phyloP scores from a whole-genome alignment of 1,140 invertebrate genomes.

The Spodoptera frugiperda region DNA sequence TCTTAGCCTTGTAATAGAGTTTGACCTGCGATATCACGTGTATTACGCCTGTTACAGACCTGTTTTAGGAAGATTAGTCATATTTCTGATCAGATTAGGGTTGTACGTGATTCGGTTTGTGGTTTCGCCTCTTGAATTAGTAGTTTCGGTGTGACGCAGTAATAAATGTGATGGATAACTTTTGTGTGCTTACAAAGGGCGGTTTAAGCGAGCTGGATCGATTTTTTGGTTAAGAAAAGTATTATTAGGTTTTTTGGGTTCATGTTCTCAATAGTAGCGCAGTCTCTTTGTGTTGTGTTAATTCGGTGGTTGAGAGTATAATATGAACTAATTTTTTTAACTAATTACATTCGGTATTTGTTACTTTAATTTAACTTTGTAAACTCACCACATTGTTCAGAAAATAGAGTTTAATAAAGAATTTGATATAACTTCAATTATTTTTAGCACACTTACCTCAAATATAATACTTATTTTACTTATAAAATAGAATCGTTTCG shows the following conservation, averaged over 20 bases:
- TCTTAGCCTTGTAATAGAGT: neutral
- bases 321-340: no score
- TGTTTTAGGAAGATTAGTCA: constrained; percentile 14
- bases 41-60: neutral
- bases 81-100: constrained; percentile 16
- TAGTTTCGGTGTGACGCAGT: neutral
- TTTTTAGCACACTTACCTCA: constrained; percentile 9
- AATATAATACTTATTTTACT: constrained; percentile 49
- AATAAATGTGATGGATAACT: neutral
- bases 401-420: no score
- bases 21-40: constrained; percentile 17
- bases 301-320: no score
- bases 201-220: no score
- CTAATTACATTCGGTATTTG: no score
- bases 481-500: constrained; percentile 47
- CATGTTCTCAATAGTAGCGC: no score
- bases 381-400: no score
- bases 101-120: constrained; percentile 14
- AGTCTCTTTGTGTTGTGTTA: no score
- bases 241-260: no score
- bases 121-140: neutral
- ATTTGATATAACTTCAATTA: neutral
- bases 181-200: neutral
- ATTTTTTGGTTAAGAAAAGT: no score
- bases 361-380: no score